phyloP scores from a whole-genome alignment of 1,140 invertebrate species.

The Drosophila elegans region DNA sequence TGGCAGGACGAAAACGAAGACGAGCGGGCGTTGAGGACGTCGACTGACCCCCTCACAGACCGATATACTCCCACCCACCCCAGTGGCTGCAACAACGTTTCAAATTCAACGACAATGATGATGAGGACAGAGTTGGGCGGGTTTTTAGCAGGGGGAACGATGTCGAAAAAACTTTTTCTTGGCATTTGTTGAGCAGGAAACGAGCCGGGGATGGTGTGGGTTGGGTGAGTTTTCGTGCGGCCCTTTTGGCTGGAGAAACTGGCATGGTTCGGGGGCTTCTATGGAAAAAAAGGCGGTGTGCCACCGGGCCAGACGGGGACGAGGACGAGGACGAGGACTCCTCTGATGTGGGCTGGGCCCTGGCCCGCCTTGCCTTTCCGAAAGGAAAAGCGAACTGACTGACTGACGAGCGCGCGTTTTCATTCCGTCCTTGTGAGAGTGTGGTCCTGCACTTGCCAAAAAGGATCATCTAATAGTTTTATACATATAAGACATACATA shows the following conservation, averaged over 20 bases:
- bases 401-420: constrained; percentile 76
- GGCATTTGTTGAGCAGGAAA: constrained; percentile 82
- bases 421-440: constrained; percentile 37
- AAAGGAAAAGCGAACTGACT: constrained; percentile 46
- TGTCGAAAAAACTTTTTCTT: constrained; percentile 77
- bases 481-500: background rate
- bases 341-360: constrained; percentile 34
- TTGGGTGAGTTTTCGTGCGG: constrained; percentile 6
- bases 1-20: constrained; percentile 32
- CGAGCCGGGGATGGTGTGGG: constrained; percentile 36
- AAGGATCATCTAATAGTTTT: background rate
- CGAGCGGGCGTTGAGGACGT: constrained; percentile 43
- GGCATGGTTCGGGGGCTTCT: constrained; percentile 20
- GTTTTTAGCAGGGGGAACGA: constrained; percentile 16
- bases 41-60: constrained; percentile 53
- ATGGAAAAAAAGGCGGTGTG: constrained; percentile 57
- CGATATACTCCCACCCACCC: constrained; percentile 41
- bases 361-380: constrained; percentile 51
- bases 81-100: constrained; percentile 74
- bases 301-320: constrained; percentile 55
- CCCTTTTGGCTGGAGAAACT: constrained; percentile 2
- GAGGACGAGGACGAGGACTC: constrained; percentile 17
- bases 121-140: constrained; percentile 50
- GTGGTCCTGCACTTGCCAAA: constrained; percentile 7
- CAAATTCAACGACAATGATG: constrained; percentile 80